These are phyloP conservation scores for Melolontha melolontha DNA, from an alignment of 2,888 invertebrate species.

Conservation along the genomic window DNA sequence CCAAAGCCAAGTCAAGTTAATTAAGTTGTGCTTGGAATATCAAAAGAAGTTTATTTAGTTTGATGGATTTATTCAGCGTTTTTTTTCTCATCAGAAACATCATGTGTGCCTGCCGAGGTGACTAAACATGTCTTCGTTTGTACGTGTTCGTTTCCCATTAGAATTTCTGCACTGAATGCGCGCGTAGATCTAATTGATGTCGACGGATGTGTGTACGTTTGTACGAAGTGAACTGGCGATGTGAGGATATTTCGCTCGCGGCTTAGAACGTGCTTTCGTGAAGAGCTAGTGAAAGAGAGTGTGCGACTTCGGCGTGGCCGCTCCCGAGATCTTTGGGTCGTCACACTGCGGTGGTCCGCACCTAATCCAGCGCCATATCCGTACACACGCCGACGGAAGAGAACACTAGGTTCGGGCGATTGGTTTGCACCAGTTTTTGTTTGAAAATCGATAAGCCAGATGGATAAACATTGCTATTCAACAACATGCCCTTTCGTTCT, in stretches of 20 bases:
- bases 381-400: slow-evolving; percentile 3
- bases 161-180: neutral
- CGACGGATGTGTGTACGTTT: slow-evolving; percentile 1
- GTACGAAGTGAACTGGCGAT: slow-evolving; percentile 25
- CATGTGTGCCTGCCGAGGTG: too few relatives aligned
- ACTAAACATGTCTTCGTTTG: neutral
- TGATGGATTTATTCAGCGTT: too few relatives aligned
- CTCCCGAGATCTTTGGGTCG: slow-evolving; percentile 35
- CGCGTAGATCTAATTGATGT: slow-evolving; percentile 20
- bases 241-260: slow-evolving; percentile 30
- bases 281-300: slow-evolving; percentile 37
- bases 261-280: slow-evolving; percentile 28
- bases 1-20: too few relatives aligned
- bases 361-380: slow-evolving; percentile 39
- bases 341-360: slow-evolving; percentile 36
- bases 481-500: too few relatives aligned
- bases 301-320: slow-evolving; percentile 32
- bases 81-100: too few relatives aligned
- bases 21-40: too few relatives aligned
- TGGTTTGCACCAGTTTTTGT: too few relatives aligned
- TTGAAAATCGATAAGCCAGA: too few relatives aligned
- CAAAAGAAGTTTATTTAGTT: too few relatives aligned
- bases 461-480: too few relatives aligned
- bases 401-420: slow-evolving; percentile 3
- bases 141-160: slow-evolving; percentile 1